Evolutionary conservation across 1,140 invertebrate genomes (phyloP).

Genomic region (Calliopsis andreniformis): DNA sequence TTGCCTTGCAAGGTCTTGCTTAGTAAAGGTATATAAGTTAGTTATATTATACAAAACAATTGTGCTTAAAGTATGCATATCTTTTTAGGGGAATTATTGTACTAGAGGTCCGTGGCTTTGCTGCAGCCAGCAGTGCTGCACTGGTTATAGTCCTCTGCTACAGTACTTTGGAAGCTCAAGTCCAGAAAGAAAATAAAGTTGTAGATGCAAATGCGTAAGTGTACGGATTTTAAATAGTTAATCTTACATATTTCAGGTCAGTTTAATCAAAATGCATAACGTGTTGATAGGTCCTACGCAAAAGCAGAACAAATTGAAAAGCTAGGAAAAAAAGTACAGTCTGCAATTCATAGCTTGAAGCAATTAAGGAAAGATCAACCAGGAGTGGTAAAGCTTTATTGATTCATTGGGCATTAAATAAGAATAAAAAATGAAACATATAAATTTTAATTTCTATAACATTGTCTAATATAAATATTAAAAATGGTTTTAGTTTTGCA

Average conservation of each 20-base stretch:
- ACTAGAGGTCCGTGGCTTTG: constrained; percentile 74
- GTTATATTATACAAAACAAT: too few relatives aligned
- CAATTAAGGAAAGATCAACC: constrained; percentile 74
- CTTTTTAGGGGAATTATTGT: constrained; percentile 74
- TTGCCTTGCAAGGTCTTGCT: too few relatives aligned
- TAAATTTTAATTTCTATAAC: neutral
- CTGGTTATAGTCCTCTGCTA: constrained; percentile 74
- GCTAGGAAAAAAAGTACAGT: constrained; percentile 68
- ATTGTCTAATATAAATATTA: neutral
- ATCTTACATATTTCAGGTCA: neutral
- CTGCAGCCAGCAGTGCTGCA: constrained; percentile 79
- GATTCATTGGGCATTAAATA: neutral
- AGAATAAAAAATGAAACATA: neutral
- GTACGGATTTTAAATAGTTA: neutral
- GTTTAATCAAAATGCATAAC: neutral
- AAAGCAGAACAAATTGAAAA: constrained; percentile 70
- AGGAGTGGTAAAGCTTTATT: constrained; percentile 69
- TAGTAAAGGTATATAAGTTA: too few relatives aligned
- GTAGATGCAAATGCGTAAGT: constrained; percentile 66
- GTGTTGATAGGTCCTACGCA: constrained; percentile 65
- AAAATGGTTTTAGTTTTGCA: constrained; percentile 70
- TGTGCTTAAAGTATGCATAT: constrained; percentile 6
- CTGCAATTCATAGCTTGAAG: constrained; percentile 60
- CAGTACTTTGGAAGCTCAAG: constrained; percentile 73
- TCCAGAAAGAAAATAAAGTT: constrained; percentile 64